phyloP scores from a whole-genome alignment of 2,888 invertebrate species.

The Cabera pusaria region DNA sequence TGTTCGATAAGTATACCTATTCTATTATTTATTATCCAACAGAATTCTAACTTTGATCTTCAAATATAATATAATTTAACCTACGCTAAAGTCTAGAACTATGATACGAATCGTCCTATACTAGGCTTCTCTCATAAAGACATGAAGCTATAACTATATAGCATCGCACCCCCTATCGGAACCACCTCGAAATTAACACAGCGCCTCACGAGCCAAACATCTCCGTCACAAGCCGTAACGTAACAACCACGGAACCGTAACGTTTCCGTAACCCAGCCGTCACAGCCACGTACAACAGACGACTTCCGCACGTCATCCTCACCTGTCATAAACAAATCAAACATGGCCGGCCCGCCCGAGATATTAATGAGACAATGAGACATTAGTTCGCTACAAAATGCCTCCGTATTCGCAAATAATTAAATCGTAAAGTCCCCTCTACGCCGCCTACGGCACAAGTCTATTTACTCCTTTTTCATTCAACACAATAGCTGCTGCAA shows the following conservation, averaged over 20 bases:
- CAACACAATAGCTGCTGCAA: slow-evolving; percentile 82
- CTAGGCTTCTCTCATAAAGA: too few species aligned
- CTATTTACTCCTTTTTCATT: slow-evolving; percentile 84
- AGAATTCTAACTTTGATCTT: too few species aligned
- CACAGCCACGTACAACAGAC: slow-evolving; percentile 27
- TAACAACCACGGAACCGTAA: slow-evolving; percentile 1
- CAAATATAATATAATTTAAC: too few species aligned
- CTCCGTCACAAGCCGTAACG: slow-evolving; percentile 5
- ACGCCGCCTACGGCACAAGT: slow-evolving; percentile 77
- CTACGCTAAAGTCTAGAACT: too few species aligned
- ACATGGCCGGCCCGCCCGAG: slow-evolving; percentile 79
- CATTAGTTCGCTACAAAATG: slow-evolving; percentile 83
- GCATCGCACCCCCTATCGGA: slow-evolving; percentile 7
- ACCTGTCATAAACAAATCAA: slow-evolving; percentile 82
- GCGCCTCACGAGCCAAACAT: slow-evolving; percentile 4
- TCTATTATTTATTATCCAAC: too few species aligned
- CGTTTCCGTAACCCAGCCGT: slow-evolving; percentile 5
- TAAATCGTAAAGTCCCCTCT: slow-evolving; percentile 83
- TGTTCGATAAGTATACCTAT: too few species aligned
- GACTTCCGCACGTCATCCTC: slow-evolving; percentile 51
- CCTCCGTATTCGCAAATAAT: slow-evolving; percentile 83
- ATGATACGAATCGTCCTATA: too few species aligned
- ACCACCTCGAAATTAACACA: slow-evolving; percentile 16
- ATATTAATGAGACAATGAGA: slow-evolving; percentile 84
- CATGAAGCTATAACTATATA: too few species aligned